These are phyloP conservation scores for Epicampocera succincta DNA, from an alignment of 2,888 invertebrate species.

Conservation along the genomic window DNA sequence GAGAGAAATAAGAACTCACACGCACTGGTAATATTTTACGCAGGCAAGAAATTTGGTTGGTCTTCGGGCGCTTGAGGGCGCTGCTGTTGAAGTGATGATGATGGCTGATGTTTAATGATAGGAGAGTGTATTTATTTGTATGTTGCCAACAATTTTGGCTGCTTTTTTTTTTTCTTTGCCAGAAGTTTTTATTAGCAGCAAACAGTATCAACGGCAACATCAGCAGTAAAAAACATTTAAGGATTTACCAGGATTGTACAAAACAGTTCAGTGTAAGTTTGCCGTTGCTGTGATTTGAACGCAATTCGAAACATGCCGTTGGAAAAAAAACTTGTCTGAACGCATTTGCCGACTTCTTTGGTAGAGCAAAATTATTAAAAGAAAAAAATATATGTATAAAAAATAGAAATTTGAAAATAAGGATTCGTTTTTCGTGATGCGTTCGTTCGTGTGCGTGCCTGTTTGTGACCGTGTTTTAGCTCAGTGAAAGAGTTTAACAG, in stretches of 20 bases:
- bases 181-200: neutral
- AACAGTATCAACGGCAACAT: constrained; percentile 55
- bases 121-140: constrained; percentile 35
- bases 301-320: constrained; percentile 49
- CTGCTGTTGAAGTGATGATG: constrained; percentile 26
- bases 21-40: constrained; percentile 33
- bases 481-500: constrained; percentile 43
- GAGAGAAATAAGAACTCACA: constrained; percentile 22
- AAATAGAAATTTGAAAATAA: constrained; percentile 15
- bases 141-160: constrained; percentile 62
- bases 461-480: constrained; percentile 5
- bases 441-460: constrained; percentile 32
- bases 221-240: constrained; percentile 73
- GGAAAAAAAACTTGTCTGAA: constrained; percentile 15
- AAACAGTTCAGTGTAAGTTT: constrained; percentile 76
- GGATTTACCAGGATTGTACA: constrained; percentile 74
- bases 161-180: neutral
- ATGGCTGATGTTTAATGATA: constrained; percentile 35
- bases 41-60: constrained; percentile 24
- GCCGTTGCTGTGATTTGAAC: constrained; percentile 77
- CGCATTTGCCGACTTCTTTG: constrained; percentile 35
- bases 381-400: constrained; percentile 1
- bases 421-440: constrained; percentile 47
- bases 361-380: neutral
- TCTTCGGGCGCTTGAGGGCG: constrained; percentile 24